Conservation (phyloP, 2,888 invertebrate species). For the Achlya flavicornis region DNA sequence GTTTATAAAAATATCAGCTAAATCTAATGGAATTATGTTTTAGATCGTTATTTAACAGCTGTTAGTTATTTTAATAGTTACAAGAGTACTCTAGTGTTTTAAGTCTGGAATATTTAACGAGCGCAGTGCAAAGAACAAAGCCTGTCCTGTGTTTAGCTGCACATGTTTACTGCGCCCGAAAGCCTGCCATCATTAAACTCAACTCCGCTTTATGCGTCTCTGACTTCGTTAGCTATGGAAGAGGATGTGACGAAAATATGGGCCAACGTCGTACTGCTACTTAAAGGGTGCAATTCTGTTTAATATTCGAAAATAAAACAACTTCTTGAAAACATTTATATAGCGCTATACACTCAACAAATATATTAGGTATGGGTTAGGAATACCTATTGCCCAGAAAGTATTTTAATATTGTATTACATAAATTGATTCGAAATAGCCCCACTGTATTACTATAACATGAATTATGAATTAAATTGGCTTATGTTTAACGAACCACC, state of each 20-base stretch:
- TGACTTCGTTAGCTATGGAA: slow-evolving; percentile 55
- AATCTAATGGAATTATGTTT: background rate
- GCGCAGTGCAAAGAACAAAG: slow-evolving; percentile 65
- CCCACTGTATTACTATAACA: background rate
- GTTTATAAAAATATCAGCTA: background rate
- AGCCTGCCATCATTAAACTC: slow-evolving; percentile 62
- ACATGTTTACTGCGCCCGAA: slow-evolving; percentile 52
- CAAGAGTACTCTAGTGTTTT: slow-evolving; percentile 29
- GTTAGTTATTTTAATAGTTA: background rate
- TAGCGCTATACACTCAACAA: background rate
- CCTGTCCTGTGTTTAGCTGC: slow-evolving; percentile 56
- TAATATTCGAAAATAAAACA: background rate
- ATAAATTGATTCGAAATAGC: background rate
- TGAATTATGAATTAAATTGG: background rate
- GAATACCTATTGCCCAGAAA: background rate
- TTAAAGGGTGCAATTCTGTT: slow-evolving; percentile 18
- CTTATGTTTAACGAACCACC: too few relatives aligned
- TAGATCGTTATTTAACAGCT: background rate
- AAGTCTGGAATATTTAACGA: slow-evolving; percentile 72
- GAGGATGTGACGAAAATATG: slow-evolving; percentile 42
- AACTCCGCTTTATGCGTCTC: slow-evolving; percentile 49
- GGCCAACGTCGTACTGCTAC: slow-evolving; percentile 27
- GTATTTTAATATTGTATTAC: background rate
- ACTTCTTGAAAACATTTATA: too few relatives aligned
- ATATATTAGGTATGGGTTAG: background rate